phyloP scores from a whole-genome alignment of 2,888 invertebrate species.

The Eudasyphora cyanicolor region DNA sequence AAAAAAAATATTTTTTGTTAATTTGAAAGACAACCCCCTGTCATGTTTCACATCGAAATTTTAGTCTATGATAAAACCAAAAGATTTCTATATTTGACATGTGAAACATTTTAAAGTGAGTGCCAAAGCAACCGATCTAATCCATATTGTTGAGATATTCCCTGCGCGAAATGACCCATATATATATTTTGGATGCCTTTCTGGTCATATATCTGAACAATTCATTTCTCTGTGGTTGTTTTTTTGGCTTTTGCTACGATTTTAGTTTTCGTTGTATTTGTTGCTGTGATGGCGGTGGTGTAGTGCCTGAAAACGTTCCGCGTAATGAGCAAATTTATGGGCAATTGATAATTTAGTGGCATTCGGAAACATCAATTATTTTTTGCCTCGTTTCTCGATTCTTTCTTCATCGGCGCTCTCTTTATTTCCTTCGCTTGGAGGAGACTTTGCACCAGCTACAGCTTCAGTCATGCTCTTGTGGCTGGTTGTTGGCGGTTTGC shows the following conservation, averaged over 20 bases:
- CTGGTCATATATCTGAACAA: background rate
- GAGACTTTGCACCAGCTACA: constrained; percentile 51
- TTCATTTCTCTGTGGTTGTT: background rate
- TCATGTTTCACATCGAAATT: too few species aligned
- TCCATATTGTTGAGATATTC: too few species aligned
- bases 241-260: constrained; percentile 18
- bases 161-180: background rate
- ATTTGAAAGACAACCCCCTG: too few species aligned
- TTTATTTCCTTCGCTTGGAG: constrained; percentile 64
- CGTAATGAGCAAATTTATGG: constrained; percentile 80
- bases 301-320: constrained; percentile 63
- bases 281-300: background rate
- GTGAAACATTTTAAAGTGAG: too few species aligned
- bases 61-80: too few species aligned
- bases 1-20: too few species aligned
- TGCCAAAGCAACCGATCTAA: too few species aligned
- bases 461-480: background rate
- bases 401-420: constrained; percentile 62
- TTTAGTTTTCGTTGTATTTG: background rate
- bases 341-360: constrained; percentile 80
- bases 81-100: too few species aligned
- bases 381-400: constrained; percentile 29
- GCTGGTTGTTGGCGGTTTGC: background rate
- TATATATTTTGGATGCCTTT: constrained; percentile 6
- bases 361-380: constrained; percentile 79